Base-by-base conservation (phyloP, 2,113 vertebrate genomes). In the Dromiciops gliroides region DNA sequence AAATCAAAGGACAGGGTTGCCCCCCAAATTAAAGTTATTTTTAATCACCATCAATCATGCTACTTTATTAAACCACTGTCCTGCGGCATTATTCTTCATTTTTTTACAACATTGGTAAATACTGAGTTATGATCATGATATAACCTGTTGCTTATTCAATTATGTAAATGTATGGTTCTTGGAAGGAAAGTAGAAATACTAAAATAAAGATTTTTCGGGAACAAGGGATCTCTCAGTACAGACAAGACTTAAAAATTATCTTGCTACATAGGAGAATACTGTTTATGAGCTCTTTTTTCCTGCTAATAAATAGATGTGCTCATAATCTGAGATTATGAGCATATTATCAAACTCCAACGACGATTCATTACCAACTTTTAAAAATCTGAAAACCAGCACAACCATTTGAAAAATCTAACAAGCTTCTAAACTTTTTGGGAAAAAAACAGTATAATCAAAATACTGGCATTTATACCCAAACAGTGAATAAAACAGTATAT, bases 71-170 rank as follows among this genome's bases (percentile, higher is more conserved):
- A 75, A n/a, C 14, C 16, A n/a, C 67, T n/a, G 14, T n/a, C 67
- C 37, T 75, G 22, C 26, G 12, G 44, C 48, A 23, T 24, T 89
- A 9, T 48, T 48, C 25, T 89, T 44, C 0, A 23, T 24, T 48
- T 53, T 94, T 91, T 28, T 67, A 47, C 94, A 37, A 93, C 10
- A 51, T 2, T 28, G 90, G 92, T 91, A 95, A 96, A 92, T 89
- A 92, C 22, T 49, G 93, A 89, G 24, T 24, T 89, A 90, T 49
- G 53, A 53, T 48, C 56, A 92, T n/a, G 75, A 47, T 92, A 37
- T 11, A 96, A 95, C 2, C 48, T 96, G 25, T 19, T 96, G 26
- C n/a, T 95, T 47, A 67, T 56, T 96, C 94, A 91, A 26, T 94
- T 94, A 91, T 26, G 91, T 3, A 50, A 48, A 8, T 52, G 4